Evolutionary conservation across 2,797 vertebrate genomes (phyloP).

Genomic region (Linurgus olivaceus): DNA sequence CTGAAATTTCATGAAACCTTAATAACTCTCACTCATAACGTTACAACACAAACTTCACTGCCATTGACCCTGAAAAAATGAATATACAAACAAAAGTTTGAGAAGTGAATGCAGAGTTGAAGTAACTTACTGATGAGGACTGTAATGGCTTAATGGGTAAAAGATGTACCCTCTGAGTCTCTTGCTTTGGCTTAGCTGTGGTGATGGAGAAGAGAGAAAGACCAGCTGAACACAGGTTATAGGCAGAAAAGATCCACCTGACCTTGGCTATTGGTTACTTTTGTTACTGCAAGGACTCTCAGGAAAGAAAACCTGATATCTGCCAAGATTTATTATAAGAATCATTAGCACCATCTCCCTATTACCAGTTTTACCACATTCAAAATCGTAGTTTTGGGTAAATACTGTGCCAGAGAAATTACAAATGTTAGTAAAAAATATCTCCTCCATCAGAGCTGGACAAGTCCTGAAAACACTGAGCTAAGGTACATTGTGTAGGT

Average conservation of each 20-base stretch:
- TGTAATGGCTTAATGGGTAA: background rate
- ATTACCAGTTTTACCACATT: background rate
- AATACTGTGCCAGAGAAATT: background rate
- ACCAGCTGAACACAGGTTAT: background rate
- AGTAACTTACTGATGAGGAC: background rate
- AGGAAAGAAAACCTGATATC: background rate
- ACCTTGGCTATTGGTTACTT: background rate
- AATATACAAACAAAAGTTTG: background rate
- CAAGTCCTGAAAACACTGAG: background rate
- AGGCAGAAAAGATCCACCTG: background rate
- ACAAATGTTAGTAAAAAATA: background rate
- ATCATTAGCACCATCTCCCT: background rate
- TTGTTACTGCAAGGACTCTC: background rate
- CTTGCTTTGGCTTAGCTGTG: background rate
- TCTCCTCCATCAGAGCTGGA: background rate
- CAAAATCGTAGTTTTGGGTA: background rate
- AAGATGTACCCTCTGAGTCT: background rate
- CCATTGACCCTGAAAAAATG: background rate
- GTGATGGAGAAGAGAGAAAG: background rate
- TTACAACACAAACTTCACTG: background rate
- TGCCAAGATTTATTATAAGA: background rate
- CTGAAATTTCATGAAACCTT: constrained; percentile 9
- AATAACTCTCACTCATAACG: background rate
- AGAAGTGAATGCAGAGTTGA: background rate
- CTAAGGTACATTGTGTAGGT: background rate